These are phyloP conservation scores for Hecatera dysodea DNA, from an alignment of 2,888 invertebrate species.

Conservation along the genomic window DNA sequence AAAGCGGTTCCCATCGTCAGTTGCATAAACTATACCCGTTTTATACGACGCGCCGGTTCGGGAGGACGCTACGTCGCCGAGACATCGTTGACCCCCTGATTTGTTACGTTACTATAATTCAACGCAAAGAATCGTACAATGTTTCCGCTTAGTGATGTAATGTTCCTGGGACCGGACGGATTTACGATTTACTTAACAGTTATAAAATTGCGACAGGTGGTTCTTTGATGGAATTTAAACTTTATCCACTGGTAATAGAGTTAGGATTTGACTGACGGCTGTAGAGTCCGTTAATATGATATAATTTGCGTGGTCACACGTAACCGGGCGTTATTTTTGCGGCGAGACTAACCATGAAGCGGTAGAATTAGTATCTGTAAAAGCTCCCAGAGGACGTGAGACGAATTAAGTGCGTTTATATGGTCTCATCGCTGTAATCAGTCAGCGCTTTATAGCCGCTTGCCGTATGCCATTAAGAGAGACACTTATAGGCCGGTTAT, in stretches of 20 bases:
- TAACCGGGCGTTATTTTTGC: constrained; percentile 73
- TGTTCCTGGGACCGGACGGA: constrained; percentile 72
- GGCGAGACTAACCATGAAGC: constrained; percentile 71
- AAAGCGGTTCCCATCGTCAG: constrained; percentile 71
- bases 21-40: constrained; percentile 72
- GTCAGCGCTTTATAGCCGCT: constrained; percentile 43
- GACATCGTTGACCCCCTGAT: constrained; percentile 59
- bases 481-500: constrained; percentile 20
- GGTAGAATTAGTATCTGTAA: constrained; percentile 68
- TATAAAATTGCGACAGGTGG: constrained; percentile 71
- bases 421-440: constrained; percentile 47
- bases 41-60: constrained; percentile 45
- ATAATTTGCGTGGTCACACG: constrained; percentile 82
- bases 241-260: constrained; percentile 53
- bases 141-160: constrained; percentile 77
- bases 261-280: constrained; percentile 55
- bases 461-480: constrained; percentile 26
- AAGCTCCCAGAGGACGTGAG: constrained; percentile 51
- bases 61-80: constrained; percentile 39
- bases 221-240: constrained; percentile 43
- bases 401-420: constrained; percentile 63
- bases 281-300: constrained; percentile 74
- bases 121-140: constrained; percentile 66
- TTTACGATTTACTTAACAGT: constrained; percentile 82
- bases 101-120: constrained; percentile 56